phyloP scores from a whole-genome alignment of 2,797 vertebrate species.

The Mastacembelus armatus region DNA sequence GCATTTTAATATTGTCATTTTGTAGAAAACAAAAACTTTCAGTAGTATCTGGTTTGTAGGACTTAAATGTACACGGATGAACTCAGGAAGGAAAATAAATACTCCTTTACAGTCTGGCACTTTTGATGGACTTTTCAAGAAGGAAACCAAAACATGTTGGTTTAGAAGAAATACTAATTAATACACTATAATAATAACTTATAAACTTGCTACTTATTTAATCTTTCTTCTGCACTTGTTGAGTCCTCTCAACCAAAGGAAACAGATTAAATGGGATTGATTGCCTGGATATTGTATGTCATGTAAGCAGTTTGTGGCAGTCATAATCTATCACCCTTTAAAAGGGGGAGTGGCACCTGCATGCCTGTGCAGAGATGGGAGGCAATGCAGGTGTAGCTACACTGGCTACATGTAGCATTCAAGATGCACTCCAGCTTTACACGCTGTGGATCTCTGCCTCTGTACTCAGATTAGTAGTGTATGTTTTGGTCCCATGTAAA shows the following conservation, averaged over 20 bases:
- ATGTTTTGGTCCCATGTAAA: constrained; percentile 26
- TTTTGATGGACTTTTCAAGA: constrained; percentile 32
- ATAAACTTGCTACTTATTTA: constrained; percentile 28
- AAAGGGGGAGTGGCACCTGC: constrained; percentile 36
- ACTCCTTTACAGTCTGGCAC: constrained; percentile 25
- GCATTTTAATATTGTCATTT: constrained; percentile 63
- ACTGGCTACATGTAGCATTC: constrained; percentile 17
- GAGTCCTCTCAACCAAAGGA: constrained; percentile 26
- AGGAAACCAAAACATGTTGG: constrained; percentile 31
- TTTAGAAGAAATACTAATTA: constrained; percentile 15
- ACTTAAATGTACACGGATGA: constrained; percentile 23
- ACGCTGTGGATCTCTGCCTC: constrained; percentile 18
- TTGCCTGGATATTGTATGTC: constrained; percentile 33
- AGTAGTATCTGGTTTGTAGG: constrained; percentile 24
- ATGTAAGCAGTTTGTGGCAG: constrained; percentile 30
- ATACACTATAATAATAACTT: constrained; percentile 20
- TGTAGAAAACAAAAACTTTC: constrained; percentile 38
- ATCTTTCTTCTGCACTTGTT: constrained; percentile 27
- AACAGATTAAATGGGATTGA: constrained; percentile 26
- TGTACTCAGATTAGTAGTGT: not conserved
- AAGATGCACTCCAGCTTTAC: constrained; percentile 8
- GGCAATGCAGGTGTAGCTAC: constrained; percentile 21
- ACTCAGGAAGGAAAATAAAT: constrained; percentile 40
- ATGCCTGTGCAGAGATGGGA: constrained; percentile 33
- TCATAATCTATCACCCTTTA: constrained; percentile 56